Base-by-base conservation (phyloP, 2,888 invertebrate genomes). In the Asteroscopus sphinx region DNA sequence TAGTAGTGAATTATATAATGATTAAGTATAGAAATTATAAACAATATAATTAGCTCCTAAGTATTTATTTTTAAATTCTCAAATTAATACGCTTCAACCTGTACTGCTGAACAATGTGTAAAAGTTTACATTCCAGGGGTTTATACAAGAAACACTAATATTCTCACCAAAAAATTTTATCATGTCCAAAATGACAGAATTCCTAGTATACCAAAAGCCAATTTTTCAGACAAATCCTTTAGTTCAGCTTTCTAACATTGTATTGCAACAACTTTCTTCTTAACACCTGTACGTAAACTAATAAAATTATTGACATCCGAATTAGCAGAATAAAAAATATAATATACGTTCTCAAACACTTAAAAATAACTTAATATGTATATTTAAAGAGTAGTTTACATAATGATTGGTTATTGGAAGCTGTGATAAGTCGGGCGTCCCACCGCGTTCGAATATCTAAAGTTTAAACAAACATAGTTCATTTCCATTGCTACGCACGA, bases 221-320 rank as follows among this genome's bases (percentile, higher is more conserved):
- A 66, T 71, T 59, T 70, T 57, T 71, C 42, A 45, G 47, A 46
- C 12, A 39, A 62, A 46, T 69, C 49, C 47, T 69, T 65, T 65
- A 69, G 61, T 73, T 72, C 55, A 52, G 61, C 72, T 72, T 65
- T 72, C 72, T 72, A 63, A 37, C 53, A 49, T 55, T 33, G 17
- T n/a, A 13, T 37, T 54, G 16, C 21, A 33, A 13, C 4, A 39
- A 69, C 69, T 67, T 63, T 64, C 67, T 63, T 63, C 48, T 66
- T 11, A 9, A 47, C 52, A 52, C 28, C 26, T 54, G 15, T 53
- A 32, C 16, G 5, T 13, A 11, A 2, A 47, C 32, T 30, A 11
- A 21, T 12, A 30, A 21, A 42, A 17, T 35, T 26, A 25, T 47
- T 40, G 25, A 30, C 32, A 47, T 15, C 13, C 1, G 11, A 15